These are phyloP conservation scores for Stenoptilia bipunctidactyla DNA, from an alignment of 2,888 invertebrate genomes.

Conservation along the genomic window DNA sequence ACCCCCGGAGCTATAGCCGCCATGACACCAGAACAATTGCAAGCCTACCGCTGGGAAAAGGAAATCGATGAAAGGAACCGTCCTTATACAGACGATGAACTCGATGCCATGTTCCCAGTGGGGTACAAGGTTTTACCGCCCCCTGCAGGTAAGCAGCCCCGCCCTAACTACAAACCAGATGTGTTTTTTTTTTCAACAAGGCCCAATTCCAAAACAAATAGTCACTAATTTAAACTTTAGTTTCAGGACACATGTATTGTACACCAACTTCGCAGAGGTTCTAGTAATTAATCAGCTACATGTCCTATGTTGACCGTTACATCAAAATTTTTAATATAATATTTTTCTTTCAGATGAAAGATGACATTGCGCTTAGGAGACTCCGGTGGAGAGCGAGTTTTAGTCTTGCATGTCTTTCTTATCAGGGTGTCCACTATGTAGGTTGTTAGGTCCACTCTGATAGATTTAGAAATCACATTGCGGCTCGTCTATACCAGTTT, in stretches of 20 bases:
- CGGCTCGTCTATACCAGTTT: too few species aligned
- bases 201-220: slow-evolving; percentile 28
- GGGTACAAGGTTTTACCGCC: slow-evolving; percentile 98
- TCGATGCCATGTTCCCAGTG: slow-evolving; percentile 97
- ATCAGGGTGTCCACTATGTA: too few species aligned
- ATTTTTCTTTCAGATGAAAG: slow-evolving; percentile 68
- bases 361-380: slow-evolving; percentile 28
- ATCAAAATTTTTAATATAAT: slow-evolving; percentile 41
- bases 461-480: too few species aligned
- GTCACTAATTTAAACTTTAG: slow-evolving; percentile 58
- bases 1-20: slow-evolving; percentile 95
- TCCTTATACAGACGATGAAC: slow-evolving; percentile 96
- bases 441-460: too few species aligned
- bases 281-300: background rate
- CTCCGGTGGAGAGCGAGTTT: too few species aligned
- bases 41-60: slow-evolving; percentile 97
- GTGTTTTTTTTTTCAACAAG: background rate
- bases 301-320: background rate
- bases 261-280: background rate
- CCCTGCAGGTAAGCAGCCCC: slow-evolving; percentile 80
- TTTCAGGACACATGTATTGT: slow-evolving; percentile 51
- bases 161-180: slow-evolving; percentile 5
- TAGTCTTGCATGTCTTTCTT: too few species aligned
- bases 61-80: slow-evolving; percentile 99
- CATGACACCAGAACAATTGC: slow-evolving; percentile 99